Conservation (phyloP, 2,888 invertebrate genomes). For the Mongoloraphidia duomilia region DNA sequence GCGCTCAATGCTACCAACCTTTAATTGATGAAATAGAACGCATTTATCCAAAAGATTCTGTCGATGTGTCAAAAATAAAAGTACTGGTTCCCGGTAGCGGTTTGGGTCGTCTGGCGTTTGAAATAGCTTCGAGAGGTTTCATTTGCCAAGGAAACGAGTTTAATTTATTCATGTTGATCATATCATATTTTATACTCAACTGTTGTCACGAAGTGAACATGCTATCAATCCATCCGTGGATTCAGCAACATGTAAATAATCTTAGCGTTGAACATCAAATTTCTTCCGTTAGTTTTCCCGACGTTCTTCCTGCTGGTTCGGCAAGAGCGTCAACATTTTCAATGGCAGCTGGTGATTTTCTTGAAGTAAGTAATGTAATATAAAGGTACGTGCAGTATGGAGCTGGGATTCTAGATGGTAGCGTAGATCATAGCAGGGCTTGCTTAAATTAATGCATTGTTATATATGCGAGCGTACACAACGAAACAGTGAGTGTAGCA, state of each 20-base stretch:
- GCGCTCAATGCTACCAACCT: slow-evolving; percentile 77
- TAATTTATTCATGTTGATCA: slow-evolving; percentile 92
- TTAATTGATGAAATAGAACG: slow-evolving; percentile 70
- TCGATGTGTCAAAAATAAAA: slow-evolving; percentile 41
- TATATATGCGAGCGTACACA: too few species aligned
- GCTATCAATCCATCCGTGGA: slow-evolving; percentile 83
- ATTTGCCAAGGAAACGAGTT: slow-evolving; percentile 96
- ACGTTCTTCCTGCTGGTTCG: slow-evolving; percentile 61
- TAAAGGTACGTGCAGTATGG: too few species aligned
- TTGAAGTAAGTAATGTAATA: slow-evolving; percentile 48
- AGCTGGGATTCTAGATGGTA: too few species aligned
- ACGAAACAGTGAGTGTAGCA: too few species aligned
- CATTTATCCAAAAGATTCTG: slow-evolving; percentile 51
- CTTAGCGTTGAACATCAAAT: slow-evolving; percentile 68
- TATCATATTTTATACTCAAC: slow-evolving; percentile 91
- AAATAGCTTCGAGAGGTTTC: slow-evolving; percentile 81
- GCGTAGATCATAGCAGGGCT: too few species aligned
- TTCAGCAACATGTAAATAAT: slow-evolving; percentile 89
- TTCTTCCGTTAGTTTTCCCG: slow-evolving; percentile 67
- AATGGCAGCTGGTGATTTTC: slow-evolving; percentile 94
- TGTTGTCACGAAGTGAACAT: slow-evolving; percentile 57
- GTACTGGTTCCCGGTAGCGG: slow-evolving; percentile 95
- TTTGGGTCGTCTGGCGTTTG: slow-evolving; percentile 83
- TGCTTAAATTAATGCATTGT: too few species aligned
- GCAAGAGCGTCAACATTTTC: slow-evolving; percentile 58